Conservation (phyloP, 2,888 invertebrate species). For the Eilema griseolum region DNA sequence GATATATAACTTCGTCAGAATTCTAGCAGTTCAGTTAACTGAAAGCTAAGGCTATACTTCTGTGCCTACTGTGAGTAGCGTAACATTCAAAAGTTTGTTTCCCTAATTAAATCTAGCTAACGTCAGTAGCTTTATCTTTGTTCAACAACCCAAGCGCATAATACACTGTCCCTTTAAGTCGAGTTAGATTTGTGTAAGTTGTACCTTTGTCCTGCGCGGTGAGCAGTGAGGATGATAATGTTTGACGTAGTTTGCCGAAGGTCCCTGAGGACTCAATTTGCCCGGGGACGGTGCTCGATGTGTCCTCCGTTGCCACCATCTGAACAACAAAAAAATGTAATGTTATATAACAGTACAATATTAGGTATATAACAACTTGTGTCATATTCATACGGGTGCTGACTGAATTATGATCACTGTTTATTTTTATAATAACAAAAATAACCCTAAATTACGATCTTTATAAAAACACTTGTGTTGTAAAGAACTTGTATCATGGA, state of each 20-base stretch:
- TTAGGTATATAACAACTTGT: too few relatives aligned
- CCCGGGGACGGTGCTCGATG: slow-evolving; percentile 86
- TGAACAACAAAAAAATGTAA: slow-evolving; percentile 68
- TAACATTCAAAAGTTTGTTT: neutral
- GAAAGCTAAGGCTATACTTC: neutral
- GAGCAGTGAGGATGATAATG: slow-evolving; percentile 92
- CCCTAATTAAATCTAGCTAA: neutral
- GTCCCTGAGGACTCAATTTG: slow-evolving; percentile 90
- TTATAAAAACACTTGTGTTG: slow-evolving; percentile 65
- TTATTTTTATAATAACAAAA: slow-evolving; percentile 30
- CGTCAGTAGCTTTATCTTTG: neutral
- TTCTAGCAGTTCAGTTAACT: neutral
- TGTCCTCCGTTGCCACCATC: slow-evolving; percentile 95
- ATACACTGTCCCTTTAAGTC: slow-evolving; percentile 2
- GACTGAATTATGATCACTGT: neutral
- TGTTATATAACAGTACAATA: neutral
- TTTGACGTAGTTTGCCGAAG: slow-evolving; percentile 94
- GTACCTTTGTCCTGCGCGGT: slow-evolving; percentile 94
- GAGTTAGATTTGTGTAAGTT: slow-evolving; percentile 22
- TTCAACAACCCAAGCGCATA: neutral
- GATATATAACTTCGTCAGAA: neutral
- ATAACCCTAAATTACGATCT: slow-evolving; percentile 59
- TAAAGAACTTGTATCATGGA: slow-evolving; percentile 70
- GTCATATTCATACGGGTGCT: too few relatives aligned
- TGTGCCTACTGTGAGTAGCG: neutral